Base-by-base conservation (phyloP, 1,140 invertebrate species). In the Spodoptera frugiperda region DNA sequence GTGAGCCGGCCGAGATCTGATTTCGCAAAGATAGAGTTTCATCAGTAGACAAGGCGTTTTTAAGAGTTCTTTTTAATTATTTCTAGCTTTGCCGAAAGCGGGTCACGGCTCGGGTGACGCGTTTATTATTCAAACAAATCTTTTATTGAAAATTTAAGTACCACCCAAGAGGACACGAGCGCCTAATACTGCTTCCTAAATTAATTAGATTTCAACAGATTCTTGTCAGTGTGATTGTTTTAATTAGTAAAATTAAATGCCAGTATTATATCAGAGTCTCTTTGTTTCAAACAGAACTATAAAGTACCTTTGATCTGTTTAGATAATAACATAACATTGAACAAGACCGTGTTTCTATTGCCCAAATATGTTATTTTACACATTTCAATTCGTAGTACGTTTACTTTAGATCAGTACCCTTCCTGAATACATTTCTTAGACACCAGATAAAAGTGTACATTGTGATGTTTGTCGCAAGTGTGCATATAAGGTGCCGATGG, bases 1-100 rank as follows among this genome's bases (percentile, higher is more conserved):
- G 76, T 78, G 57, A 85, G 77, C 73, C 68, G 73, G 77, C 55
- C 68, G 80, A 82, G 83, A 88, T 91, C 87, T 87, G 80, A 89
- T 91, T 90, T 90, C 90, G 84, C 83, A 76, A 83, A 85, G 85
- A 89, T 89, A 88, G 86, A 90, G 84, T 91, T 91, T 90, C 89
- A 84, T 84, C 74, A 79, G 79, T 81, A 84, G 76, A 82, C 80
- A 79, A 82, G 74, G 78, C 76, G 82, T 87, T 90, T 89, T 83
- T 90, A 89, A 76, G 90, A 89, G 82, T 91, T 91, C 87, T 90
- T 90, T 88, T 89, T 86, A 87, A 89, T 86, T 84, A 82, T 82
- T 83, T 81, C 77, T 81, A 80, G 82, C 79, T 81, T 82, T 86
- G 53, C 71, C 84, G 59, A 84, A 86, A 88, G 79, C 83, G 81